phyloP scores from a whole-genome alignment of 2,113 vertebrate genomes.

The Neogale vison region DNA sequence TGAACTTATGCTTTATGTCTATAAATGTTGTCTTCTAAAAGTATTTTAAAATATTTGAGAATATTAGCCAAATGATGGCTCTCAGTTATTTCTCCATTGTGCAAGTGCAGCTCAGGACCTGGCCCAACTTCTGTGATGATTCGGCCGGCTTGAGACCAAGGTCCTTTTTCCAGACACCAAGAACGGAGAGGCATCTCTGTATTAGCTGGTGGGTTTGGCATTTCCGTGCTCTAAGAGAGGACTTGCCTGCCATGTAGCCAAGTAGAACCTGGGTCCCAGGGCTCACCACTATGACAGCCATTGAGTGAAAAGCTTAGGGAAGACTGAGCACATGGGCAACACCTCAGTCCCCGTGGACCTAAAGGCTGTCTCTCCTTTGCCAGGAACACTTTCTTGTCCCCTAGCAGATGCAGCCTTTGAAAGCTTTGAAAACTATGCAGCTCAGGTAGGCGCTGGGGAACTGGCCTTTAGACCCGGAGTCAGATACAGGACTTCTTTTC shows the following conservation, averaged over 20 bases:
- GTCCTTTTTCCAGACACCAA: neutral
- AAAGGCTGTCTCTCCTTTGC: neutral
- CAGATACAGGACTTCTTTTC: neutral
- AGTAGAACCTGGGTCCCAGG: neutral
- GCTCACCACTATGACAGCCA: neutral
- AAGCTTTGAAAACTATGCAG: neutral
- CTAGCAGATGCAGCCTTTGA: neutral
- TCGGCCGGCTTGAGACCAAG: neutral
- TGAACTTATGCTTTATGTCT: neutral
- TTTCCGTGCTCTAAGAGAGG: neutral
- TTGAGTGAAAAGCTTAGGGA: neutral
- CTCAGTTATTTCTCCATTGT: neutral
- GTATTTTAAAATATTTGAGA: constrained; percentile 34
- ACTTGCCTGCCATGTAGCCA: neutral
- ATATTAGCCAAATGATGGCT: neutral
- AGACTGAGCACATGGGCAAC: neutral
- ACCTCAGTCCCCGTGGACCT: neutral
- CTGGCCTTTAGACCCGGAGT: neutral
- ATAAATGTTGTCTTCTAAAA: neutral
- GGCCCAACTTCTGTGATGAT: neutral
- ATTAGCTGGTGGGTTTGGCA: neutral
- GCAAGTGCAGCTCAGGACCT: neutral
- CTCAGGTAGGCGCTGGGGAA: neutral
- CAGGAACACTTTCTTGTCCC: neutral
- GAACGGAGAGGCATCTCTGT: neutral